phyloP scores from a whole-genome alignment of 1,140 invertebrate genomes.

The Argopecten irradians region DNA sequence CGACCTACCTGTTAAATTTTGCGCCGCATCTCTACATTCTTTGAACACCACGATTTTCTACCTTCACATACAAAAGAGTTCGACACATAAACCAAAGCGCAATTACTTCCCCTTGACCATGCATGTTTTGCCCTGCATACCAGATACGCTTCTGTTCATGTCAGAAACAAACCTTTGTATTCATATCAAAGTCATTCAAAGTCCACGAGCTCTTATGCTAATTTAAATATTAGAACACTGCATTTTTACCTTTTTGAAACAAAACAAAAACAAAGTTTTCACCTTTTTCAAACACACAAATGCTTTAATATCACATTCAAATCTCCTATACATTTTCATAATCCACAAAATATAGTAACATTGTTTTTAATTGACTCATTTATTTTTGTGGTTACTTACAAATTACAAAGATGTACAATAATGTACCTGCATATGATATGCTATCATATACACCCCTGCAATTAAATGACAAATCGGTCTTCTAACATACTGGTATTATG shows the following conservation, averaged over 20 bases:
- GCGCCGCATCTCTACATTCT: not conserved
- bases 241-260: too few species aligned
- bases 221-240: too few species aligned
- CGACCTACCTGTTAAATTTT: not conserved
- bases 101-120: not conserved
- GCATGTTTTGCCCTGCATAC: too few species aligned
- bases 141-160: too few species aligned
- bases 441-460: too few species aligned
- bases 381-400: not conserved
- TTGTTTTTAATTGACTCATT: not conserved
- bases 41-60: not conserved
- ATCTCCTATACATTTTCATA: not conserved
- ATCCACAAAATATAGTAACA: not conserved
- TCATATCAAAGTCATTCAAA: too few species aligned
- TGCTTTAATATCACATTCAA: slow-evolving; percentile 15
- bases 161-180: too few species aligned
- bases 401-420: too few species aligned
- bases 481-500: too few species aligned
- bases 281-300: not conserved
- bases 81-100: not conserved
- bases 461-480: not conserved
- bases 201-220: too few species aligned
- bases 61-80: not conserved
- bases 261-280: too few species aligned
- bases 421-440: too few species aligned